Percentiles rank a stretch among this genome's conserved stretches.
Evolutionary conservation across 2,113 vertebrate genomes (phyloP).

Genomic region (Hippocampus mohnikei): DNA sequence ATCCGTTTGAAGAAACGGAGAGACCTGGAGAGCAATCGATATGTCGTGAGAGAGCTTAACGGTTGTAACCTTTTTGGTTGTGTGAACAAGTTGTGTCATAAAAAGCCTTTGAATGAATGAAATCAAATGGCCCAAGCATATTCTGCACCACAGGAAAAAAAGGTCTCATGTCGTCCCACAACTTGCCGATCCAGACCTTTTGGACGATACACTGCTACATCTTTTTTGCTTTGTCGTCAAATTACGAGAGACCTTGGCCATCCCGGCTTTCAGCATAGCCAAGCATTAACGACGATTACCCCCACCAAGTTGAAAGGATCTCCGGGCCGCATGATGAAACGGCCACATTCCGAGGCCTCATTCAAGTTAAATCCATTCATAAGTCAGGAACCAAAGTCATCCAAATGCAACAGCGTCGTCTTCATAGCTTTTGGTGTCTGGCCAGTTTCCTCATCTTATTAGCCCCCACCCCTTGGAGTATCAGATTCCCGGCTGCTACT

Average conservation of each 20-base stretch:
- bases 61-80: conserved; percentile 12
- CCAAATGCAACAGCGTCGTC: conserved; percentile 15
- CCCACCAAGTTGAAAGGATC: not conserved
- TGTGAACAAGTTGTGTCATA: conserved; percentile 22
- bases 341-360: not conserved
- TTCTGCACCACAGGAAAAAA: conserved; percentile 4
- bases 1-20: not conserved
- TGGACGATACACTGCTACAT: conserved; percentile 14
- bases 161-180: conserved; percentile 34
- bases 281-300: conserved; percentile 15
- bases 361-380: conserved; percentile 5
- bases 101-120: conserved; percentile 26
- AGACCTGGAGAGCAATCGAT: not conserved
- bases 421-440: conserved; percentile 13
- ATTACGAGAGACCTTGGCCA: conserved; percentile 14
- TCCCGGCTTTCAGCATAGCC: conserved; percentile 12
- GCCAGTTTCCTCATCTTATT: conserved; percentile 29
- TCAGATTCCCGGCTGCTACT: conserved; percentile 17
- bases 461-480: conserved; percentile 20
- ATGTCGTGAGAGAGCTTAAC: not conserved
- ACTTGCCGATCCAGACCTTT: conserved; percentile 22
- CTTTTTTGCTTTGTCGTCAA: conserved; percentile 30
- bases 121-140: conserved; percentile 13
- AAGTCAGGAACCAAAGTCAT: conserved; percentile 15
- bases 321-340: not conserved